Percentiles rank a stretch among this genome's conserved stretches.
phyloP scores from a whole-genome alignment of 2,888 invertebrate species.

The Phymatocera aterrima region DNA sequence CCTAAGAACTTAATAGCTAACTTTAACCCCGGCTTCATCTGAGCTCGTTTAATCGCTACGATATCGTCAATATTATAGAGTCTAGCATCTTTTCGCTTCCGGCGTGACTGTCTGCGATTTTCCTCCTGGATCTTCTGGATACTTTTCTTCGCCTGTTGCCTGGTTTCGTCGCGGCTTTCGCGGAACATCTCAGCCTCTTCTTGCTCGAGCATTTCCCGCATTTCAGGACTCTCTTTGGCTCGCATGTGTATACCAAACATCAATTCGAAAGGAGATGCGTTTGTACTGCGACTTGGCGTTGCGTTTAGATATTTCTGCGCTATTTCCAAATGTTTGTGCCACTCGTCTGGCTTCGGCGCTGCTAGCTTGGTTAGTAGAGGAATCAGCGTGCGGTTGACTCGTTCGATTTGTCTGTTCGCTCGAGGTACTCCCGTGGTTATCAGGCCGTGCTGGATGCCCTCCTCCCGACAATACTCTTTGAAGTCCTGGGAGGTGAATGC shows the following conservation, averaged over 20 bases:
- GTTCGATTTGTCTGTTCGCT: constrained; percentile 49
- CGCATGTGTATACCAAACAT: constrained; percentile 42
- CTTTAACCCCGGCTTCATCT: constrained; percentile 51
- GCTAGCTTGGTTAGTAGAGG: constrained; percentile 39
- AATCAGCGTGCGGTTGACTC: constrained; percentile 48
- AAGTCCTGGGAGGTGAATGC: constrained; percentile 52
- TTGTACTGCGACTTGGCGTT: constrained; percentile 37
- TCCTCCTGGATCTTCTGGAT: constrained; percentile 47
- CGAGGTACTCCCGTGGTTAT: constrained; percentile 52
- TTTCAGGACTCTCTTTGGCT: constrained; percentile 12
- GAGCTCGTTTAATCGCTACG: constrained; percentile 51
- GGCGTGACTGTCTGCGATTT: constrained; percentile 49
- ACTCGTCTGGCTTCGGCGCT: constrained; percentile 16
- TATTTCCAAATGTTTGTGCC: constrained; percentile 37
- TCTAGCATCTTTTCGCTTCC: constrained; percentile 45
- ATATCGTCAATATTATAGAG: constrained; percentile 50
- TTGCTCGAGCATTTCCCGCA: constrained; percentile 40
- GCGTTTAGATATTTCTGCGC: constrained; percentile 48
- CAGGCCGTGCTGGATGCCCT: constrained; percentile 62
- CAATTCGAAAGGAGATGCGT: constrained; percentile 43
- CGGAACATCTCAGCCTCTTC: constrained; percentile 44
- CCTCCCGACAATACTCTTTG: constrained; percentile 61
- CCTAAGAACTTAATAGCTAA: constrained; percentile 50
- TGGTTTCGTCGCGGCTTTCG: constrained; percentile 44
- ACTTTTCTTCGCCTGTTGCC: constrained; percentile 39